These are phyloP conservation scores for Scaptomyza polygonia DNA, from an alignment of 2,888 invertebrate genomes.

Conservation along the genomic window DNA sequence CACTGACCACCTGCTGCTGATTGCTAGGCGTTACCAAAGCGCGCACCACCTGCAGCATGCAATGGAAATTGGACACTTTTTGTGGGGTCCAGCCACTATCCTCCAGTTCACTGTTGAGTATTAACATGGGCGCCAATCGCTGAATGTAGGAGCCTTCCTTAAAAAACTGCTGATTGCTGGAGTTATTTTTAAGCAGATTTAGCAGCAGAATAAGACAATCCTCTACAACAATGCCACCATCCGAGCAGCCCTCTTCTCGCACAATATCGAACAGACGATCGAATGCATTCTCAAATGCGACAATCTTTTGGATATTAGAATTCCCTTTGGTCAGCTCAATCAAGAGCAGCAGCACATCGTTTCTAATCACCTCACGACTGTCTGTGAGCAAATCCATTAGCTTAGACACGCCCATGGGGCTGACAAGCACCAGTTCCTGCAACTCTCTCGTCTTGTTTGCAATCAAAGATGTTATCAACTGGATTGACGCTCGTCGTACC, in stretches of 20 bases:
- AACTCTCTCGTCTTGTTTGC: constrained; percentile 93
- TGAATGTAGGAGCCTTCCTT: constrained; percentile 99
- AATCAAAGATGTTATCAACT: constrained; percentile 93
- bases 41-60: constrained; percentile 94
- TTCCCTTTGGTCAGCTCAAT: constrained; percentile 94
- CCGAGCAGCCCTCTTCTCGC: constrained; percentile 94
- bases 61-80: constrained; percentile 96
- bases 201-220: constrained; percentile 97
- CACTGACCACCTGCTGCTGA: constrained; percentile 91
- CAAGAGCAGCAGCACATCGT: constrained; percentile 95
- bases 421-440: constrained; percentile 93
- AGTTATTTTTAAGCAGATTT: constrained; percentile 96
- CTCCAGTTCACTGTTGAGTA: constrained; percentile 87
- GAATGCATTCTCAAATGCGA: constrained; percentile 99
- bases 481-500: constrained; percentile 95
- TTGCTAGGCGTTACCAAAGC: constrained; percentile 97
- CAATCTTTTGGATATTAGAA: constrained; percentile 99
- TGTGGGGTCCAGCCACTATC: constrained; percentile 95
- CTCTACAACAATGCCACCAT: constrained; percentile 99
- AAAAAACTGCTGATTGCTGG: constrained; percentile 99
- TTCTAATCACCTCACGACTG: constrained; percentile 96
- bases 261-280: constrained; percentile 97
- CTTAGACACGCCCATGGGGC: constrained; percentile 98
- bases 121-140: constrained; percentile 94
- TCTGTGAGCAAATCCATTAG: constrained; percentile 98